A percentile compares a stretch with the other conserved stretches of the same genome.
These are phyloP conservation scores for Streptopelia turtur DNA, from an alignment of 2,797 vertebrate species.

Conservation along the genomic window DNA sequence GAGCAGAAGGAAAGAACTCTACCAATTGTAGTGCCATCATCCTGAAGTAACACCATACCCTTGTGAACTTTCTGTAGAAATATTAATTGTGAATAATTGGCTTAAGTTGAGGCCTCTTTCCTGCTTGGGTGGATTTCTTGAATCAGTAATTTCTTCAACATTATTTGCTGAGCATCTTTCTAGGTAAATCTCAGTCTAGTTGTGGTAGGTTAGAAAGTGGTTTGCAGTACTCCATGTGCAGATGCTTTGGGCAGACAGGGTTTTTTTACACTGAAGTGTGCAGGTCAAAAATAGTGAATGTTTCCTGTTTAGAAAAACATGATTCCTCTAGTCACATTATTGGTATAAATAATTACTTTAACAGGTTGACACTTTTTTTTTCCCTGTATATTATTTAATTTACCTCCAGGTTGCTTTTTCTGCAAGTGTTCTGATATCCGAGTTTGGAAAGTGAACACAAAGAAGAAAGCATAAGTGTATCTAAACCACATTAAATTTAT, in stretches of 20 bases:
- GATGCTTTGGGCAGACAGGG: neutral
- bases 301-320: slow-evolving; percentile 5
- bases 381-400: neutral
- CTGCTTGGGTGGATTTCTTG: neutral
- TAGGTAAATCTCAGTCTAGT: neutral
- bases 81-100: neutral
- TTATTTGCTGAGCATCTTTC: neutral
- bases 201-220: neutral
- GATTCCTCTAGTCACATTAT: neutral
- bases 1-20: neutral
- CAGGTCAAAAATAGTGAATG: neutral
- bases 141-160: neutral
- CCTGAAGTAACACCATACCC: neutral
- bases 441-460: slow-evolving; percentile 6
- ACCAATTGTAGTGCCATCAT: neutral
- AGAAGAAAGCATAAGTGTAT: neutral
- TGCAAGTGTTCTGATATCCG: neutral
- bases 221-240: neutral
- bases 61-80: neutral
- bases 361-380: neutral
- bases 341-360: neutral
- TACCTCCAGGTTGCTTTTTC: neutral
- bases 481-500: neutral
- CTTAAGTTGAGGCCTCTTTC: neutral
- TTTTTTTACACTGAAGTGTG: neutral